These are phyloP conservation scores for Brachyhypopomus occidentalis DNA, from an alignment of 2,113 vertebrate species.

Conservation along the genomic window DNA sequence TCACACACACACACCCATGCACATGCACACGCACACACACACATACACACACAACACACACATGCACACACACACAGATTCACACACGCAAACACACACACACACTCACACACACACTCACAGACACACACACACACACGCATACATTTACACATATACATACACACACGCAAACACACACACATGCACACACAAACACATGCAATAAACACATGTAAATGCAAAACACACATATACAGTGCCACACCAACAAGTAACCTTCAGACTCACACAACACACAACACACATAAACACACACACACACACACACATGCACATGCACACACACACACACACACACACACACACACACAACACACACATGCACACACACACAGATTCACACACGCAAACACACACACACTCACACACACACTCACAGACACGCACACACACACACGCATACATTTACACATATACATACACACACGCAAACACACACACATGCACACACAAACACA, in stretches of 20 bases:
- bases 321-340: conserved; percentile 15
- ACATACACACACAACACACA: conserved; percentile 1
- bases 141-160: neutral
- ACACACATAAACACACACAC: too few species aligned
- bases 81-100: neutral
- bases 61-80: neutral
- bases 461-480: neutral
- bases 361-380: neutral
- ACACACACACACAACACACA: conserved; percentile 7
- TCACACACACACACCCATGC: neutral
- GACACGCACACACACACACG: conserved; percentile 1
- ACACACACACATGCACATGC: neutral
- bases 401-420: neutral
- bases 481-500: too few species aligned
- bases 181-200: too few species aligned
- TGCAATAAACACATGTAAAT: too few species aligned
- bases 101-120: neutral
- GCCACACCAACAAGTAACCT: neutral
- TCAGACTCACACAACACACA: neutral
- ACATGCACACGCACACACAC: conserved; percentile 4
- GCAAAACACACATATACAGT: neutral
- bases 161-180: neutral
- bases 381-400: neutral
- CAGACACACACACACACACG: conserved; percentile 2
- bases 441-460: neutral